Evolutionary conservation across 2,797 vertebrate species (phyloP).

Genomic region (Apogon talboti): DNA sequence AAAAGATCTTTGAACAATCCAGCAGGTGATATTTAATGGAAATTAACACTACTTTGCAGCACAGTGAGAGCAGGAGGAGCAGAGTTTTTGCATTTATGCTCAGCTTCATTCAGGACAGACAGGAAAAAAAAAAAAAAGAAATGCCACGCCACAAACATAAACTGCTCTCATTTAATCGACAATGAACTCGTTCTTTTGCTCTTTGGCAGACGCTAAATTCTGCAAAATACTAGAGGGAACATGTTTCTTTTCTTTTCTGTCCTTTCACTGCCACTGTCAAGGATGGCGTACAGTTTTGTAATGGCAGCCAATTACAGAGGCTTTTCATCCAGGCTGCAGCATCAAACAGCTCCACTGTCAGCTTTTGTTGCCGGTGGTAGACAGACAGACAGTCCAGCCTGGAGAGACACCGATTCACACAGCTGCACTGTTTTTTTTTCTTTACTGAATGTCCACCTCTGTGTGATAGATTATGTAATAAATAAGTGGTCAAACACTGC

Average conservation of each 20-base stretch:
- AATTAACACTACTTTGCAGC: conserved; percentile 35
- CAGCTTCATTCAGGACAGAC: background rate
- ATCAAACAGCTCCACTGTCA: conserved; percentile 66
- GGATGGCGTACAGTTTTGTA: conserved; percentile 63
- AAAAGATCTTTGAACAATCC: conserved; percentile 11
- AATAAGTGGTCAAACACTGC: conserved; percentile 12
- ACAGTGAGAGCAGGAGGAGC: conserved; percentile 18
- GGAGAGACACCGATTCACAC: conserved; percentile 50
- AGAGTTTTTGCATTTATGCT: conserved; percentile 2
- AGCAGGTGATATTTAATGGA: conserved; percentile 7
- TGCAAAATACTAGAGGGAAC: conserved; percentile 30
- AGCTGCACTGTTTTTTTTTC: conserved; percentile 52
- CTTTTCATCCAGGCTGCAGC: conserved; percentile 72
- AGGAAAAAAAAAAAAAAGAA: conserved; percentile 43
- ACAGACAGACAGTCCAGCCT: conserved; percentile 42
- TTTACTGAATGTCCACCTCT: conserved; percentile 42
- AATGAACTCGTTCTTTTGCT: conserved; percentile 32
- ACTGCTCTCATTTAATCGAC: conserved; percentile 33
- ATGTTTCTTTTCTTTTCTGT: conserved; percentile 22
- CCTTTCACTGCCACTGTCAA: conserved; percentile 47
- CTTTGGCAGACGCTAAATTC: conserved; percentile 28
- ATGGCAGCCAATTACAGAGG: conserved; percentile 76
- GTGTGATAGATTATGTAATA: conserved; percentile 38
- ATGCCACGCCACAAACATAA: conserved; percentile 21
- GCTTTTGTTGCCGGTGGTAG: conserved; percentile 63